Evolutionary conservation across 2,888 invertebrate genomes (phyloP).

Genomic region (Trachelus iudaicus): DNA sequence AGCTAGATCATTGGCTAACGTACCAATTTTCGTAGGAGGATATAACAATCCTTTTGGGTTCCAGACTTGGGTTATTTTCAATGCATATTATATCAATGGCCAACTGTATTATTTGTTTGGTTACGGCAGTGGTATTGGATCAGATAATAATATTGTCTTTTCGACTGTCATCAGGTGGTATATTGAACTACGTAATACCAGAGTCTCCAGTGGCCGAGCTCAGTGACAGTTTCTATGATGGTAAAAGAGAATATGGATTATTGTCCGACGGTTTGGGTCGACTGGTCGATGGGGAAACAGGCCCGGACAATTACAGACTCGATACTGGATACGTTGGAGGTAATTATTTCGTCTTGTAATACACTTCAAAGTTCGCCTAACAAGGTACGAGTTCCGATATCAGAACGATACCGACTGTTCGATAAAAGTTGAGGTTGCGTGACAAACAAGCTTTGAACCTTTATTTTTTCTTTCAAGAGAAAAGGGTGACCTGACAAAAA

Average conservation of each 20-base stretch:
- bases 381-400: neutral
- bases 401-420: neutral
- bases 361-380: neutral
- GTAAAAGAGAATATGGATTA: constrained; percentile 58
- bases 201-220: constrained; percentile 68
- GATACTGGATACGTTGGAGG: constrained; percentile 73
- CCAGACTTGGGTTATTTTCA: no score
- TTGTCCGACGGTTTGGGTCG: constrained; percentile 76
- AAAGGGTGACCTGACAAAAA: neutral
- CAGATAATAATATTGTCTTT: neutral
- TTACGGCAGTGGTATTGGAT: neutral
- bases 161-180: constrained; percentile 66
- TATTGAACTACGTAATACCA: constrained; percentile 70
- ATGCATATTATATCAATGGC: no score
- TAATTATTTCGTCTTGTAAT: constrained; percentile 45
- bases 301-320: constrained; percentile 72
- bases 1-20: neutral
- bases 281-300: constrained; percentile 75
- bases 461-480: neutral
- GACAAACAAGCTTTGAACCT: neutral
- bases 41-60: no score
- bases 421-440: neutral
- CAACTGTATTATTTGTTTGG: neutral
- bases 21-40: neutral
- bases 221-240: constrained; percentile 76